phyloP scores from a whole-genome alignment of 2,797 vertebrate species.

The Cottoperca gobio region DNA sequence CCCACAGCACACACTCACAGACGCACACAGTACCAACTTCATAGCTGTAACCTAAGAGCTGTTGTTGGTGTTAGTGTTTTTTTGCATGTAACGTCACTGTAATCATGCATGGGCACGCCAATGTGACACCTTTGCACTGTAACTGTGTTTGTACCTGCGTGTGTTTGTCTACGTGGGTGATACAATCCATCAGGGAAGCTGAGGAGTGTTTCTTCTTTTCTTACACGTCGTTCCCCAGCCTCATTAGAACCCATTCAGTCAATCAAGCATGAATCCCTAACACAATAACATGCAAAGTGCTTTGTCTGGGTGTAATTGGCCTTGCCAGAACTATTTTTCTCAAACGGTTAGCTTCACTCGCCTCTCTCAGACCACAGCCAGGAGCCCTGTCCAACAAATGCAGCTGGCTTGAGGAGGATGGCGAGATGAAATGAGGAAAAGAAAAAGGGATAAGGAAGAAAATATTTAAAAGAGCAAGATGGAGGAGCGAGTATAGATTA shows the following conservation, averaged over 20 bases:
- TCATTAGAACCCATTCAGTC: slow-evolving; percentile 82
- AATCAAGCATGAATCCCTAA: slow-evolving; percentile 82
- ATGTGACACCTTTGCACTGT: slow-evolving; percentile 46
- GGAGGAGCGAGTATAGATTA: slow-evolving; percentile 3
- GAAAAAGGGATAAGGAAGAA: slow-evolving; percentile 15
- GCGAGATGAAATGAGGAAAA: slow-evolving; percentile 27
- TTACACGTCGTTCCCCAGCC: slow-evolving; percentile 67
- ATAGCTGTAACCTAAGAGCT: slow-evolving; percentile 15
- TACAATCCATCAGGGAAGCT: slow-evolving; percentile 70
- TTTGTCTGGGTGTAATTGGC: slow-evolving; percentile 82
- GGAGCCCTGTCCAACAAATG: slow-evolving; percentile 66
- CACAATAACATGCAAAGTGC: slow-evolving; percentile 83
- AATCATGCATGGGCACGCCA: slow-evolving; percentile 10
- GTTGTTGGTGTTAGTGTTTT: slow-evolving; percentile 26
- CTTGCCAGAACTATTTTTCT: slow-evolving; percentile 76
- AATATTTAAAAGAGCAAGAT: slow-evolving; percentile 14
- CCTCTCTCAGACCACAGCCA: slow-evolving; percentile 62
- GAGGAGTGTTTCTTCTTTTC: slow-evolving; percentile 67
- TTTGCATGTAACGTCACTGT: slow-evolving; percentile 18
- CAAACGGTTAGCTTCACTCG: slow-evolving; percentile 68
- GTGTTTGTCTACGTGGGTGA: slow-evolving; percentile 33
- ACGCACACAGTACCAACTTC: slow-evolving; percentile 17
- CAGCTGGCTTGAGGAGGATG: slow-evolving; percentile 61
- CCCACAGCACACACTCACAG: slow-evolving; percentile 57
- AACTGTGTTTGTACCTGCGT: slow-evolving; percentile 30